These are phyloP conservation scores for Columba janthina DNA, from an alignment of 2,113 vertebrate species.

Conservation along the genomic window DNA sequence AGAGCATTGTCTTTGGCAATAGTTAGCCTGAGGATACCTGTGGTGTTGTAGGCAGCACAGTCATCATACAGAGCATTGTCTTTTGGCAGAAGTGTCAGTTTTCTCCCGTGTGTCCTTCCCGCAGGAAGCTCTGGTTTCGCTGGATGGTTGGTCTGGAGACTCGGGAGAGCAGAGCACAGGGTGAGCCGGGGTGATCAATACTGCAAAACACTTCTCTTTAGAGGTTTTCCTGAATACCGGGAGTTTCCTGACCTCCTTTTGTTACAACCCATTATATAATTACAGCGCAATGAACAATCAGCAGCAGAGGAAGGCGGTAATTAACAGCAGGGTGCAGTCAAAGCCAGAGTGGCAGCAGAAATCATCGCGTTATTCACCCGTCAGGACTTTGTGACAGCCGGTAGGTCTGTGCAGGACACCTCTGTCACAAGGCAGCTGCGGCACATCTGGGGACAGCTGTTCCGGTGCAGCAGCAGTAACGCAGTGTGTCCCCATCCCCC, in stretches of 20 bases:
- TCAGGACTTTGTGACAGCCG: neutral
- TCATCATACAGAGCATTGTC: rapidly evolving
- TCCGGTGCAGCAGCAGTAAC: rapidly evolving
- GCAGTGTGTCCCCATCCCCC: too few species aligned
- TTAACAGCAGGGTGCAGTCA: neutral
- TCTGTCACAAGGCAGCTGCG: neutral
- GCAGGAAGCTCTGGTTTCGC: neutral
- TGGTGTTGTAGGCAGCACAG: neutral
- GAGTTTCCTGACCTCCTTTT: neutral
- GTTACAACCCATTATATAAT: neutral
- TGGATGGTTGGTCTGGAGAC: too few species aligned
- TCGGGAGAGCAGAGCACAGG: too few species aligned
- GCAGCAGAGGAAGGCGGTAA: too few species aligned
- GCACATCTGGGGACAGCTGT: neutral
- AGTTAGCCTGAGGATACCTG: too few species aligned
- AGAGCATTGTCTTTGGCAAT: neutral
- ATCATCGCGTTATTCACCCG: rapidly evolving
- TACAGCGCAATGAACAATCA: rapidly evolving
- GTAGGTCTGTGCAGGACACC: neutral
- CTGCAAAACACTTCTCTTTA: neutral
- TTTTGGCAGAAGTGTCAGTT: rapidly evolving
- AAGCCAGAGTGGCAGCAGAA: rapidly evolving
- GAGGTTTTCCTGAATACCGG: neutral
- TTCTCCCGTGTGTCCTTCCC: neutral
- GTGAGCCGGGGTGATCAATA: neutral